These are phyloP conservation scores for Spondyliosoma cantharus DNA, from an alignment of 2,797 vertebrate genomes.

Conservation along the genomic window DNA sequence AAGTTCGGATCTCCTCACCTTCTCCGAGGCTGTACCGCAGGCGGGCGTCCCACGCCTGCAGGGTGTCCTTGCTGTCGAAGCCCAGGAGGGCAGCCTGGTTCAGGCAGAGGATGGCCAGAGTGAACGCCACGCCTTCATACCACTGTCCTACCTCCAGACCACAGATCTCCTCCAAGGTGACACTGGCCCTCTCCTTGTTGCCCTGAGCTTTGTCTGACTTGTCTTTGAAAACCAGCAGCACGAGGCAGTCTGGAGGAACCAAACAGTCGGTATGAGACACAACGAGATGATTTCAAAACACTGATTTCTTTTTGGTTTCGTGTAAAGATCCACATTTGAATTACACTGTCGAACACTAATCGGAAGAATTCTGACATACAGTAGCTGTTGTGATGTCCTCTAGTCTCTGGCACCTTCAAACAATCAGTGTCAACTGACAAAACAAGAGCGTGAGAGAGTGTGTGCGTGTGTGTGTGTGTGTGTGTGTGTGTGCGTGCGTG, in stretches of 20 bases:
- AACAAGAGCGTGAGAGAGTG: constrained; percentile 55
- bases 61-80: constrained; percentile 92
- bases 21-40: constrained; percentile 93
- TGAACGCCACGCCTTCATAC: constrained; percentile 89
- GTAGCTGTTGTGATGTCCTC: constrained; percentile 49
- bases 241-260: constrained; percentile 72
- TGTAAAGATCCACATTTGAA: not conserved
- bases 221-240: constrained; percentile 78
- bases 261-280: not conserved
- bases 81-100: constrained; percentile 91
- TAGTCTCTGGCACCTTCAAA: constrained; percentile 60
- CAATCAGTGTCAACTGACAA: constrained; percentile 74
- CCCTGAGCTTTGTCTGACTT: constrained; percentile 87
- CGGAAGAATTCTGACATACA: constrained; percentile 24
- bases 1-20: constrained; percentile 79
- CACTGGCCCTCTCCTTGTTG: constrained; percentile 87
- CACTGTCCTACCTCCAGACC: constrained; percentile 90
- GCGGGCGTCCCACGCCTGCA: constrained; percentile 92
- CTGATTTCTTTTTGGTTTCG: not conserved
- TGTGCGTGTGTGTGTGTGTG: not conserved
- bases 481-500: not conserved
- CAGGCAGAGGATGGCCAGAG: constrained; percentile 90
- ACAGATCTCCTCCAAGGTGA: constrained; percentile 95
- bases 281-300: not conserved
- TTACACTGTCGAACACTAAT: not conserved